Evolutionary conservation across 2,797 vertebrate species (phyloP), one percentile per base, ranked within the genome.

Genomic region (Sebastes taczanowskii): DNA sequence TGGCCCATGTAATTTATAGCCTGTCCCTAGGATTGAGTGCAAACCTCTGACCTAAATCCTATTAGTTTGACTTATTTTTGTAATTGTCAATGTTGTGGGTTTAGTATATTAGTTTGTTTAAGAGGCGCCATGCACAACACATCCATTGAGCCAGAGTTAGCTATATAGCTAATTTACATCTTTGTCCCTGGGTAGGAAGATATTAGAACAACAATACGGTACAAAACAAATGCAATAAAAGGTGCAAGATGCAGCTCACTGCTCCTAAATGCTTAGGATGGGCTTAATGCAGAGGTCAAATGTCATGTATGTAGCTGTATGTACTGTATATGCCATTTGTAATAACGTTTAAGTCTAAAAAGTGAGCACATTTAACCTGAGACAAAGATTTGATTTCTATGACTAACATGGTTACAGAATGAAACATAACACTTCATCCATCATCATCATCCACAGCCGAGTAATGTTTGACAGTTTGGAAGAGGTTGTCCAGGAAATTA

Each of bases 331-430:
- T 42, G 38, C 14, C 38, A 42, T 42, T 42, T 42, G 1, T 42
- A 42, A 42, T 42, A 42, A 6, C 6, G 14, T 42, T 42, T 46
- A 46, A 18, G 42, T 46, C 49, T 2, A 78, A 11, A 76, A 23
- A 81, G 16, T 18, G 11, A 73, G 49, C 14, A 65, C 20, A 61
- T 88, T 73, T 65, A 38, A 83, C 67, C 1, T 18, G 4, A 38
- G 35, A 25, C 6, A 7, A 20, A 18, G 29, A 52, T 34, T 11
- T 38, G 4, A 27, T 72, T 70, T 74, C 11, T 7, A 23, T 23
- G 67, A 62, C 46, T 42, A 23, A 59, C 29, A 25, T 5, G 0
- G 25, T n/a, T 7, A 30, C 11, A 52, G 16, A 23, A 30, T 46
- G 29, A 78, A 63, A 67, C 7, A 18, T 13, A 72, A 63, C 23